Conservation (phyloP, 2,113 vertebrate genomes). For the Periophthalmodon schlosseri region DNA sequence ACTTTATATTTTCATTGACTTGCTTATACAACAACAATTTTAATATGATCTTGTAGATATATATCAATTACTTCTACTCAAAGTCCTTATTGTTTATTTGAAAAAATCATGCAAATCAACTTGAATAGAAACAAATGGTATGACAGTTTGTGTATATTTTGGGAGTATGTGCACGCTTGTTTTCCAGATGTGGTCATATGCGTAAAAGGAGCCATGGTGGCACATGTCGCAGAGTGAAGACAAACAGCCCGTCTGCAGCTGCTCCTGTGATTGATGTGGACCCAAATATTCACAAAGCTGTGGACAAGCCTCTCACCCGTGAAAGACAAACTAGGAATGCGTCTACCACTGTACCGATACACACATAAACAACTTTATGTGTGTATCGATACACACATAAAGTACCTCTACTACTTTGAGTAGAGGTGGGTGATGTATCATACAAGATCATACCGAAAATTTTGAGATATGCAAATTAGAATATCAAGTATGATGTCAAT, state of each 20-base stretch:
- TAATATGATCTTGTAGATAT: no score
- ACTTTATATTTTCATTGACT: no score
- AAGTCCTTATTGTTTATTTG: neutral
- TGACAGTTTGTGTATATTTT: no score
- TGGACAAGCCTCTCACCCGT: conserved; percentile 62
- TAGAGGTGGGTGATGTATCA: neutral
- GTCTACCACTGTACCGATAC: conserved; percentile 31
- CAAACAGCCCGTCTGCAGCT: conserved; percentile 65
- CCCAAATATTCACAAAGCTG: conserved; percentile 42
- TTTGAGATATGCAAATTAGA: neutral
- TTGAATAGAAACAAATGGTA: no score
- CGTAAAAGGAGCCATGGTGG: no score
- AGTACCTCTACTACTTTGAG: conserved; percentile 38
- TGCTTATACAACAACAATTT: no score
- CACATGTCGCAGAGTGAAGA: conserved; percentile 60
- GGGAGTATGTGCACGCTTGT: no score
- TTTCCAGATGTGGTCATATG: no score
- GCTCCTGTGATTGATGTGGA: conserved; percentile 68
- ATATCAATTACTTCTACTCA: neutral
- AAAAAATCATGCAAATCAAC: no score
- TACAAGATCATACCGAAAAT: neutral
- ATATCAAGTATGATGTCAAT: neutral
- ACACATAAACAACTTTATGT: conserved; percentile 60
- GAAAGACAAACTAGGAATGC: conserved; percentile 66
- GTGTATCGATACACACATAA: conserved; percentile 51